These are phyloP conservation scores for Clarias pachynema DNA, from an alignment of 2,797 vertebrate species.

Conservation along the genomic window DNA sequence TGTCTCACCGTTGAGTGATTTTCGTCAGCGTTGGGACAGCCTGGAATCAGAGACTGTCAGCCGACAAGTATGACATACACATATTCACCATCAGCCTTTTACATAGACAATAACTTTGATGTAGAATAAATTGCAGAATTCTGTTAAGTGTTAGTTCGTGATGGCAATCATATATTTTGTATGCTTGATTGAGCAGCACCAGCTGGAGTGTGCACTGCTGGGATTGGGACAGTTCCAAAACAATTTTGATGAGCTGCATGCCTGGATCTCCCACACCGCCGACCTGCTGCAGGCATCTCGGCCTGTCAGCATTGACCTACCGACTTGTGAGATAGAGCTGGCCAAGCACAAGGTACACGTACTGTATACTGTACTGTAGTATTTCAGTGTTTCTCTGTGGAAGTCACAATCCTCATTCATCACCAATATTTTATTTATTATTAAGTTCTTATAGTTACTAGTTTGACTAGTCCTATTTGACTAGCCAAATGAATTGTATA, in stretches of 20 bases:
- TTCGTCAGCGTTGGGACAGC: slow-evolving; percentile 83
- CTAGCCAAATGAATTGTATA: neutral
- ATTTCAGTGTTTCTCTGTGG: neutral
- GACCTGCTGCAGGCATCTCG: slow-evolving; percentile 77
- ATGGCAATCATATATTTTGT: neutral
- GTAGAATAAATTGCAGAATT: neutral
- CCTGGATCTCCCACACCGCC: slow-evolving; percentile 80
- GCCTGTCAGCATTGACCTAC: slow-evolving; percentile 81
- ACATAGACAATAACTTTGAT: neutral
- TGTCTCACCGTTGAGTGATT: slow-evolving; percentile 70
- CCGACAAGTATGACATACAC: slow-evolving; percentile 78
- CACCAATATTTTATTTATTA: neutral
- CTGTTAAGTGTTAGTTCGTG: neutral
- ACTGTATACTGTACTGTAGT: neutral
- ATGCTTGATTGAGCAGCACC: slow-evolving; percentile 74
- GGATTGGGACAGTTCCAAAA: slow-evolving; percentile 89
- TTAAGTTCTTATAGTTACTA: neutral
- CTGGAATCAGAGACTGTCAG: slow-evolving; percentile 83
- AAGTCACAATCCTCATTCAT: neutral
- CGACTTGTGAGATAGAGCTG: slow-evolving; percentile 88
- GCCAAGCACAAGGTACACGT: slow-evolving; percentile 86
- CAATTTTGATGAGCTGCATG: slow-evolving; percentile 85
- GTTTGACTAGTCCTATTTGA: neutral
- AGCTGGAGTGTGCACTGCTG: slow-evolving; percentile 84
- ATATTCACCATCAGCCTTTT: slow-evolving; percentile 2